These are phyloP conservation scores for Hypanus sabinus DNA, from an alignment of 2,113 vertebrate species.

Conservation along the genomic window DNA sequence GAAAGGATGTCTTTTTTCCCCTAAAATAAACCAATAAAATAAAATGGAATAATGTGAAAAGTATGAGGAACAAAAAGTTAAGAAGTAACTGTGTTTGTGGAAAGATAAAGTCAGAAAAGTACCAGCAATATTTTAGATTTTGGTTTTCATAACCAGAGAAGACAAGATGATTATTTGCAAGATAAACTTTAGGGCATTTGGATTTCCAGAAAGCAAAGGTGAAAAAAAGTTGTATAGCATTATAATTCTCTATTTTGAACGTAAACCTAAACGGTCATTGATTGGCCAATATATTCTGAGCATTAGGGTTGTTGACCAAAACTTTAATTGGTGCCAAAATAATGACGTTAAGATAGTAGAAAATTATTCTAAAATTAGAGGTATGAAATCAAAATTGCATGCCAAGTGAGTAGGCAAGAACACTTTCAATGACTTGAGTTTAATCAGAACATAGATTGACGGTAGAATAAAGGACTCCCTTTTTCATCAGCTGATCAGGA, in stretches of 20 bases:
- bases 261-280: neutral
- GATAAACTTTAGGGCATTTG: neutral
- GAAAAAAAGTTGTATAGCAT: neutral
- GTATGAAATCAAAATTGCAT: neutral
- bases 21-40: no score
- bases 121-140: neutral
- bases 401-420: neutral
- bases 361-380: constrained; percentile 21
- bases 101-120: neutral
- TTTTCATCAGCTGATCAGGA: neutral
- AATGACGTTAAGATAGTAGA: neutral
- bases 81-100: neutral
- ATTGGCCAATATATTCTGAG: neutral
- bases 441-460: neutral
- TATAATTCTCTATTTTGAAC: neutral
- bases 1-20: neutral
- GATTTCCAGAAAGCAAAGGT: neutral
- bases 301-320: neutral
- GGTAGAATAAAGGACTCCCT: neutral
- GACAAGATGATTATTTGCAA: neutral
- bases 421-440: neutral
- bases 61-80: neutral
- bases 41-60: neutral
- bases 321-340: neutral
- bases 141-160: neutral